Base-by-base conservation (phyloP, 2,797 vertebrate genomes). In the Phrynocephalus guinanensis region DNA sequence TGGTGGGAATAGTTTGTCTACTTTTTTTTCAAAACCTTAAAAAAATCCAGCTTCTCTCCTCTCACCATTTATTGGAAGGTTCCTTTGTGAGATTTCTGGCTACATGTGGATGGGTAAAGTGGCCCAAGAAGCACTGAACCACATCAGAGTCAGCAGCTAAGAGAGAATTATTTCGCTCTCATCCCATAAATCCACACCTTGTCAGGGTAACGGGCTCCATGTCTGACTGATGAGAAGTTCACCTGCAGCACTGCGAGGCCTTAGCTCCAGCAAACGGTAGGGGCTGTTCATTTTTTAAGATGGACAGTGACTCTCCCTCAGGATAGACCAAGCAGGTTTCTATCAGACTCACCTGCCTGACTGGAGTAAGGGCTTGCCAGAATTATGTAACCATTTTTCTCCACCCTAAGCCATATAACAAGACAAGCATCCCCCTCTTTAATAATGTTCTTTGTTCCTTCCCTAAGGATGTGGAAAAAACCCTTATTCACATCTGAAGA, bases 111-210 rank as follows among this genome's bases (percentile, higher is more conserved):
- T 60, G 44, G 67, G 86, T 48, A 85, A 75, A 85, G 89, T 78
- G 75, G 87, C 66, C 78, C 91, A 81, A 8, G 71, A 85, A 85
- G 79, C 83, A 88, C 18, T 85, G 87, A 88, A 88, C 83, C 87
- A 85, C 72, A 85, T 82, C 87, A 85, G 52, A 88, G 83, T 88
- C 79, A 85, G 83, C 83, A 82, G 85, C 83, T 85, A 82, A 76
- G 79, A 75, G 5, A 89, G 82, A 86, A 75, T 90, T 90, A 79
- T 83, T 90, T 87, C 90, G 66, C 72, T 89, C 70, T 28, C n/a
- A 87, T 67, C 81, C 24, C 63, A 75, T 44, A 86, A 92, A 88
- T 15, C 89, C 83, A 28, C 88, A 60, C 28, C 81, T 60, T 93
- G 88, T 70, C 76, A 91, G 33, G 70, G 67, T 79, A 86, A 79